Evolutionary conservation across 1,140 invertebrate genomes (phyloP), one percentile per base, ranked within the genome.

Genomic region (Arctopsyche grandis): DNA sequence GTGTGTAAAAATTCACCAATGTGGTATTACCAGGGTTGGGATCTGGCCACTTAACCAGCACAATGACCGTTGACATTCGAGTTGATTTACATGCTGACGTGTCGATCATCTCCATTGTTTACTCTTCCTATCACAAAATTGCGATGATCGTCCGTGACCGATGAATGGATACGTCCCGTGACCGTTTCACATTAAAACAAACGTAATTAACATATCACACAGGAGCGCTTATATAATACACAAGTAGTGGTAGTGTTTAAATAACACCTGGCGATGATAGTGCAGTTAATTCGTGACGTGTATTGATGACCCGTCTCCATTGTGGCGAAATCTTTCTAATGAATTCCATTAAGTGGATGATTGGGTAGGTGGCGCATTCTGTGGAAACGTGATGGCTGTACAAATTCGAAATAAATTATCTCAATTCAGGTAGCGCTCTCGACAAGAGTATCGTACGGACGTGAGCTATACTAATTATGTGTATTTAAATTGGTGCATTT

Each of bases 271-370:
- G 22, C 24, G 71, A 74, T 74, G 71, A 74, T n/a, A 19, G 10
- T 52, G 70, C 70, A 21, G 9, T 26, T 38, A 26, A 16, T 22
- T 44, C 69, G 21, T n/a, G 75, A 69, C 63, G 48, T 66, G 48
- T 38, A 77, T 77, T 69, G 52, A 77, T 69, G 75, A 69, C 58
- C 48, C 12, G 58, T 10, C 26, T 66, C 24, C 63, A 77, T 77
- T 77, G 75, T 77, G 60, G 75, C 60, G 29, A 69, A 77, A 44
- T 69, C 75, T 66, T 77, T 44, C 75, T 69, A 77, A 77, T 77
- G 56, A 69, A 77, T 69, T 77, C 48, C 71, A 74, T 74, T 74
- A 46, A 24, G 70, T 60, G 58, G 58, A 60, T 22, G 21, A 21
- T 60, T 60, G 58, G n/a, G 58, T 22, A 60, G n/a, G 58, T 60